Conservation (phyloP, 2,113 vertebrate species). For the Ondatra zibethicus region DNA sequence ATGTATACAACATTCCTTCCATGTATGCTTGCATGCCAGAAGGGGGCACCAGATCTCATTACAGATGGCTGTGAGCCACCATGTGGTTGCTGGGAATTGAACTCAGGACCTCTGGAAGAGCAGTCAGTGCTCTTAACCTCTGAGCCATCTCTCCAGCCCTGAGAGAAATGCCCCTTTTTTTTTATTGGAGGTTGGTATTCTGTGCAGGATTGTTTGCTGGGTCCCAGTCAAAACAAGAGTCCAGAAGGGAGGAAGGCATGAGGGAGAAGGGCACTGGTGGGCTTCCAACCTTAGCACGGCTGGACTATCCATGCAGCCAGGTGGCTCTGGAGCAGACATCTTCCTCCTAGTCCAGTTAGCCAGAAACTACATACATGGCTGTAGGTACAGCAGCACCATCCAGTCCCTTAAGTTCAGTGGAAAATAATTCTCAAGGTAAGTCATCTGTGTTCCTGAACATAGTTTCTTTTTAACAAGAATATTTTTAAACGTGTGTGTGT, state of each 20-base stretch:
- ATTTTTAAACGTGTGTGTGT: background rate
- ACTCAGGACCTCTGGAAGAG: too few species aligned
- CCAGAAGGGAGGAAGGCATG: background rate
- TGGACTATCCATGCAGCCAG: background rate
- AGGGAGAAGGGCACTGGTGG: background rate
- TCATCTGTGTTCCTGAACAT: background rate
- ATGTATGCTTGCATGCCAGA: too few species aligned
- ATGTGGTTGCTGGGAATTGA: too few species aligned
- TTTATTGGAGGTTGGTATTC: background rate
- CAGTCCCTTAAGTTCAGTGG: background rate
- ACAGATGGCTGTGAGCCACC: too few species aligned
- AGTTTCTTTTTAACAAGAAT: background rate
- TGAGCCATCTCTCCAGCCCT: too few species aligned
- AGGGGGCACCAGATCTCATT: too few species aligned
- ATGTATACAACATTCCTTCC: too few species aligned
- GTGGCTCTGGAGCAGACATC: background rate
- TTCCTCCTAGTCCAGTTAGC: background rate
- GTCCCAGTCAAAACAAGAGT: background rate
- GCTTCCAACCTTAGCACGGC: background rate
- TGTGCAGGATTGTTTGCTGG: background rate
- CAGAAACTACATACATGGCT: background rate
- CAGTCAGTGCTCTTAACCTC: too few species aligned
- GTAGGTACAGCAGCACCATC: background rate
- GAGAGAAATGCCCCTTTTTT: too few species aligned
- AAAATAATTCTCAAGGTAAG: constrained; percentile 21